Base-by-base conservation (phyloP, 1,140 invertebrate species). In the Cydia splendana region DNA sequence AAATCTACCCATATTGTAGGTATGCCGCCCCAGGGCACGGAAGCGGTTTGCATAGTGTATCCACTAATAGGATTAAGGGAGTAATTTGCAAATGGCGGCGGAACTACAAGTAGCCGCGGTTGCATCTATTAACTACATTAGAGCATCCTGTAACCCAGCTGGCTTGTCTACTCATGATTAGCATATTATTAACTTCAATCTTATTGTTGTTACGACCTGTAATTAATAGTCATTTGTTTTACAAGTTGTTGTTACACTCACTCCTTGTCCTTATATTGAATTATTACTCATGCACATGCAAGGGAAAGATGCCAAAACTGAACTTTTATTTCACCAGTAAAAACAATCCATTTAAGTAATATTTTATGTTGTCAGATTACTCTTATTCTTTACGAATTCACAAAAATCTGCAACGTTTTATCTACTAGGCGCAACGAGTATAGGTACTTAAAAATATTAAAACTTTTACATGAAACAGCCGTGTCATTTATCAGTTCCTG, bases 371-470 rank as follows among this genome's bases (percentile, higher is more conserved):
- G 4, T 6, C 48, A 51, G 15, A 18, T 53, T 18, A 53, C 18
- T 53, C 51, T 18, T 18, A 53, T 53, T 18, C 51, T 53, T 2
- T 53, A 6, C 51, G 51, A 7, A 53, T 53, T n/a, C 51, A 18
- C n/a, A 6, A n/a, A 18, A 53, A 53, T 53, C 15, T n/a, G 51
- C 15, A n/a, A 18, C 3, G 51, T 18, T 53, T 53, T 53, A 53
- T 53, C 51, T 53, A n/a, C n/a, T 3, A 28, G 4, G 51, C 51
- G 51, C 51, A 18, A n/a, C 51, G 51, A 53, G 51, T n/a, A n/a
- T n/a, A n/a, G n/a, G n/a, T 53, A 53, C 51, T 53, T 53, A 53
- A 53, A 53, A 53, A 53, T 53, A 53, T 53, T 53, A 53, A 53
- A 53, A 53, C 51, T 53, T 53, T 53, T 53, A 53, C 51, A 53